Evolutionary conservation across 2,113 vertebrate genomes (phyloP).

Genomic region (Empidonax alnorum): DNA sequence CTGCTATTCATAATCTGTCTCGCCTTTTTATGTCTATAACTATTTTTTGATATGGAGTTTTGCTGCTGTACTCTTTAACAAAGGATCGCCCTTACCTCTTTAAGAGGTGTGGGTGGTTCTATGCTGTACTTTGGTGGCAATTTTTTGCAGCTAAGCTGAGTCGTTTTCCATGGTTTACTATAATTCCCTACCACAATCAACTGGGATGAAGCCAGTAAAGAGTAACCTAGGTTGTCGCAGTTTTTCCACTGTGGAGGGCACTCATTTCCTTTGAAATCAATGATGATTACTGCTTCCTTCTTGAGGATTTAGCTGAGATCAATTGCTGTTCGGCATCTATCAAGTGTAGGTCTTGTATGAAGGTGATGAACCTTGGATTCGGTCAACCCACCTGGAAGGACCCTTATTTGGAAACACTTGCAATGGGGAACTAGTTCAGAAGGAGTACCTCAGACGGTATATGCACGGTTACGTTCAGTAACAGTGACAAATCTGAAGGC

Average conservation of each 20-base stretch:
- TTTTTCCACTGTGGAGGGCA: neutral
- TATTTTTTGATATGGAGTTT: neutral
- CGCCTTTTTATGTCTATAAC: neutral
- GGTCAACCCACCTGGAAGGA: neutral
- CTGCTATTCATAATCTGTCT: neutral
- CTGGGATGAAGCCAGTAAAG: neutral
- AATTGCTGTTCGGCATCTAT: neutral
- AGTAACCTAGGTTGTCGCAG: neutral
- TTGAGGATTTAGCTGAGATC: conserved; percentile 2
- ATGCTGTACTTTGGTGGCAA: neutral
- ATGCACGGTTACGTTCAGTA: neutral
- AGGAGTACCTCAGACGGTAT: neutral
- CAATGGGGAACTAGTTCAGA: neutral
- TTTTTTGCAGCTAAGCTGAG: neutral
- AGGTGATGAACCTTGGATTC: neutral
- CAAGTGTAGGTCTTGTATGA: neutral
- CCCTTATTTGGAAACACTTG: neutral
- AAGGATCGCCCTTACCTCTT: neutral
- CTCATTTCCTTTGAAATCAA: neutral
- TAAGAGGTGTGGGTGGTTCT: neutral
- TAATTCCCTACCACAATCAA: neutral
- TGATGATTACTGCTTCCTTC: neutral
- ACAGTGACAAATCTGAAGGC: neutral
- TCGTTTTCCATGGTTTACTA: neutral
- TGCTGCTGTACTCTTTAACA: neutral